Base-by-base conservation (phyloP, 53 echinoderm and acorn worm species). In the Crossaster papposus region DNA sequence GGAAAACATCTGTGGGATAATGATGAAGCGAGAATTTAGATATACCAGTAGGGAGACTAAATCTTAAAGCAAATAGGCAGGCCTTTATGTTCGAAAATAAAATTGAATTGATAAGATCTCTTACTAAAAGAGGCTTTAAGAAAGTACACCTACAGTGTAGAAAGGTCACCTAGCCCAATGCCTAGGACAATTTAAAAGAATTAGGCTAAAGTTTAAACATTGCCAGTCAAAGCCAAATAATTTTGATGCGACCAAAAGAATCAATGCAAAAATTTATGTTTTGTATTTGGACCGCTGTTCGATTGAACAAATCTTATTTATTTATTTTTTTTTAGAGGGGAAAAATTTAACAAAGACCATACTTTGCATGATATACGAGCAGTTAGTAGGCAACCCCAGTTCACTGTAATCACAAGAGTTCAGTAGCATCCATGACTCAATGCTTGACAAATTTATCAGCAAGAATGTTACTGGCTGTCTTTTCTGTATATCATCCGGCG, bases 351-450 rank as follows among this genome's bases (percentile, higher is more conserved):
- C 44, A 9, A 44, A 44, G 44, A 9, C 44, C 44, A 44, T 44
- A 44, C 9, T 44, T 5, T 44, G 9, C 44, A 44, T 44, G 44
- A 68, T 28, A 23, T n/a, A 68, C 68, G 28, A 10, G 11, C 68
- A 10, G 11, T 58, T 58, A 58, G 58, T 58, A n/a, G n/a, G n/a
- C 58, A 58, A 68, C 68, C 34, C 35, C 75, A 34, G 31, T 74
- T 74, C 36, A 35, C 36, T 36, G 36, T 18, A 34, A 74, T 74
- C 28, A 74, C 75, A 9, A 74, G 75, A 35, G 28, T 68, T 28
- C 75, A 74, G 75, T 35, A 20, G 75, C 75, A 35, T 14, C 12
- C 36, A 33, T 74, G 75, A 74, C 75, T 35, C 75, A 74, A 74
- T 74, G 75, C 36, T 74, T 14, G 36, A 36, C 14, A 58, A 74